Base-by-base conservation (phyloP, 2,113 vertebrate genomes). In the Ginglymostoma cirratum region DNA sequence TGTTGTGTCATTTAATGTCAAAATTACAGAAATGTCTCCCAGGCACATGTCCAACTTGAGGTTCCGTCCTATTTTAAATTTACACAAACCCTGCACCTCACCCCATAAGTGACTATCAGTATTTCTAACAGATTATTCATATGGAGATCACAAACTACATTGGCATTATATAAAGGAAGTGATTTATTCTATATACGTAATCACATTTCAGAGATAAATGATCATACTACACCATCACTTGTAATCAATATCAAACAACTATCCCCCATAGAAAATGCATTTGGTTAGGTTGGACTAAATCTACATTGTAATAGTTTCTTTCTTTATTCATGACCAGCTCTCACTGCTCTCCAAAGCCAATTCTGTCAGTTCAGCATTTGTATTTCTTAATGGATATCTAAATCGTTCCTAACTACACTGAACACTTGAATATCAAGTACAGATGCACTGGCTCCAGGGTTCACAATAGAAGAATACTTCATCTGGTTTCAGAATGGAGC, bases 121-220 rank as follows among this genome's bases (percentile, higher is more conserved):
- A 94, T 10, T 70, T 70, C 65, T 66, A 72, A 38, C 19, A 92
- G 34, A 27, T 86, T 48, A 24, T 19, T 52, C 45, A 30, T 45
- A 89, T 12, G 70, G 67, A 70, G 38, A 15, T 70, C 94, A 95
- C 69, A 70, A 94, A 70, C 94, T 95, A 95, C 69, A 95, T 95
- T 72, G 45, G 66, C 24, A 48, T 21, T 24, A 70, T 42, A 76
- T 48, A 34, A 30, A 95, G 24, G 94, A 95, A 95, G 24, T 95
- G 67, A 95, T 72, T 72, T 72, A 95, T 95, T 95, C 94, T 95
- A 95, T 34, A 95, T 95, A 95, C 21, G 45, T 76, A 95, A 95
- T 34, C 69, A 48, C 21, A 93, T 76, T 52, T 94, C 67, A 94
- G 21, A 94, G 93, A 94, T 72, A 70, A 95, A 76, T 72, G 69